Conservation (phyloP, 2,797 vertebrate species). For the Myripristis murdjan region DNA sequence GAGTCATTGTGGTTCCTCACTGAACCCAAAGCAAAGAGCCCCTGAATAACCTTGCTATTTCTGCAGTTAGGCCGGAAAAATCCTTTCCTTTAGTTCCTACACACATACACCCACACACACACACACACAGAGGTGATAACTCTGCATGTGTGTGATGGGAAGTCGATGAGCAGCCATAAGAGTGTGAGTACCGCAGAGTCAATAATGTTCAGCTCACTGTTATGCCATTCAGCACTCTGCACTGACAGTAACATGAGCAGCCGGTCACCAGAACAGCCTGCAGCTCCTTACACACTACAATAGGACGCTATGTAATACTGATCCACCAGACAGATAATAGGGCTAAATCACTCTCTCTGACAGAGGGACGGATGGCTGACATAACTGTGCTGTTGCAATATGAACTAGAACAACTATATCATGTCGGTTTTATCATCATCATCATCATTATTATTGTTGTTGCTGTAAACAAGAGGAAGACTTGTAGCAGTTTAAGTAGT, state of each 20-base stretch:
- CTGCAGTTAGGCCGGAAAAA: constrained; percentile 3
- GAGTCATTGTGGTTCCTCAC: neutral
- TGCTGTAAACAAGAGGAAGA: too few species aligned
- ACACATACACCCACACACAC: constrained; percentile 21
- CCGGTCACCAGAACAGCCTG: constrained; percentile 17
- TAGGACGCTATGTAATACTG: constrained; percentile 43
- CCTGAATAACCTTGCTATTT: constrained; percentile 35
- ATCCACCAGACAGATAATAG: constrained; percentile 61
- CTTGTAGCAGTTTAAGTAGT: too few species aligned
- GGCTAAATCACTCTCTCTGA: constrained; percentile 60
- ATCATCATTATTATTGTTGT: too few species aligned
- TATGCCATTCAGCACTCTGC: constrained; percentile 75
- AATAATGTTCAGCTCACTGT: constrained; percentile 72
- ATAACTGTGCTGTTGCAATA: constrained; percentile 31
- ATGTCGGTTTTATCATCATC: too few species aligned
- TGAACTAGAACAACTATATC: too few species aligned
- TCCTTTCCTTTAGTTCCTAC: neutral
- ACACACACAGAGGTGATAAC: constrained; percentile 61
- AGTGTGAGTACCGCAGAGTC: constrained; percentile 75
- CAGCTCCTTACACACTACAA: constrained; percentile 67
- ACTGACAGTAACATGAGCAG: constrained; percentile 59
- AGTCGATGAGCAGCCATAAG: constrained; percentile 77
- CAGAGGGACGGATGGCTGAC: constrained; percentile 23
- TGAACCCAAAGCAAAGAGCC: neutral
- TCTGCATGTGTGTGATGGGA: constrained; percentile 65